A percentile compares a stretch with the other conserved stretches of the same genome.
These are phyloP conservation scores for Cavia porcellus DNA, from an alignment of 2,113 vertebrate genomes.

Conservation along the genomic window DNA sequence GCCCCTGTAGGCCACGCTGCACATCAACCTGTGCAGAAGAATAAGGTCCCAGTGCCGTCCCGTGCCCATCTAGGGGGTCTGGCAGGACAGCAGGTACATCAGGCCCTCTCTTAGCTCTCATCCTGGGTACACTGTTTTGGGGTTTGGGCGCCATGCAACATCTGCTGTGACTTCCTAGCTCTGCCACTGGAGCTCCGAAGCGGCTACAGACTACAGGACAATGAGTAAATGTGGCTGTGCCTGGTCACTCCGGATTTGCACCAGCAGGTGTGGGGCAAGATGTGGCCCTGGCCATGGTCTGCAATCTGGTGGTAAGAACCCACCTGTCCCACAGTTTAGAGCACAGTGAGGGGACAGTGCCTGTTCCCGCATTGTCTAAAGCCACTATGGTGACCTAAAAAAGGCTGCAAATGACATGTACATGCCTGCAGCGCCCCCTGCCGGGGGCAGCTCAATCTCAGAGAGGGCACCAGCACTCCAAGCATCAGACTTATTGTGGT, in stretches of 20 bases:
- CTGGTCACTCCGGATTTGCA: not conserved
- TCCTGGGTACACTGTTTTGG: not conserved
- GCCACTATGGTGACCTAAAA: not conserved
- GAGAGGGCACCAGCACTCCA: not conserved
- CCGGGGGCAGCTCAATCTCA: not conserved
- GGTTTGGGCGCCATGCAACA: accelerated
- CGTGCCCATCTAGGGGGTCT: not conserved
- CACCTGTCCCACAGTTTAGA: not conserved
- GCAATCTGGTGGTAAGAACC: not conserved
- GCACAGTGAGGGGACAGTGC: too few species aligned
- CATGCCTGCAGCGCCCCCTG: accelerated
- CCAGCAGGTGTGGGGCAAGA: not conserved
- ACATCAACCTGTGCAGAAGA: not conserved
- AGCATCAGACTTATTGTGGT: too few species aligned
- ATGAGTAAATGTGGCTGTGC: accelerated
- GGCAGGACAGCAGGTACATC: accelerated
- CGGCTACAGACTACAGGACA: not conserved
- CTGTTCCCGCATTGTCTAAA: not conserved
- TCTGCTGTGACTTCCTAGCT: not conserved
- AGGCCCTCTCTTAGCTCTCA: not conserved
- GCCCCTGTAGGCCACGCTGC: not conserved
- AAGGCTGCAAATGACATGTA: too few species aligned
- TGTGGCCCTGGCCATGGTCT: not conserved
- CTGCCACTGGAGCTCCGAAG: accelerated
- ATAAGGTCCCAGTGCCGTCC: too few species aligned